A percentile compares a stretch with the other conserved stretches of the same genome.
phyloP scores from a whole-genome alignment of 30 jellyfish, hydroid and myxozoan genomes.

The Hydractinia symbiolongicarpus region DNA sequence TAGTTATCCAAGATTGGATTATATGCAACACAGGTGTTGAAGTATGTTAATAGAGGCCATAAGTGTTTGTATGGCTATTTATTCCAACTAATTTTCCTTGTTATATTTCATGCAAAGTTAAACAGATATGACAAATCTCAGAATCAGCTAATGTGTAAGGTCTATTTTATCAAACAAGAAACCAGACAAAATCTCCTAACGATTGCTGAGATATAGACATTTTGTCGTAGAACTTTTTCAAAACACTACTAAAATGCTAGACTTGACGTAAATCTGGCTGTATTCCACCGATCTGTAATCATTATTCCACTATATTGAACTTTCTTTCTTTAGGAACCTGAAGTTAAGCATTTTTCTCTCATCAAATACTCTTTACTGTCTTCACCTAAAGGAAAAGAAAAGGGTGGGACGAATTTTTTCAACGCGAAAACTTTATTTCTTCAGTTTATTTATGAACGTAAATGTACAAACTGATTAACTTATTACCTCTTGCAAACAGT shows the following conservation, averaged over 20 bases:
- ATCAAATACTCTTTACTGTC: constrained; percentile 42
- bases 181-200: too few relatives aligned
- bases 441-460: neutral
- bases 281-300: neutral
- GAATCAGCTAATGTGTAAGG: too few relatives aligned
- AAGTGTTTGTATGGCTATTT: neutral
- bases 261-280: too few relatives aligned
- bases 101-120: neutral
- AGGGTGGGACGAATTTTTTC: constrained; percentile 6
- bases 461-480: neutral
- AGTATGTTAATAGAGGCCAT: neutral
- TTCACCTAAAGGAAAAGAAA: constrained; percentile 20
- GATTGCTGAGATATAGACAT: too few relatives aligned
- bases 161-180: neutral
- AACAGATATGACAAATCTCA: too few relatives aligned
- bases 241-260: too few relatives aligned
- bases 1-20: constrained; percentile 64
- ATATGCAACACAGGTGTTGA: constrained; percentile 27
- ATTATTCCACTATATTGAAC: neutral
- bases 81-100: neutral
- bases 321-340: constrained; percentile 44
- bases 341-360: constrained; percentile 51
- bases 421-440: neutral
- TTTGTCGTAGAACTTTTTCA: too few relatives aligned
- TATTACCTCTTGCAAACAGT: too few relatives aligned